Evolutionary conservation across 2,888 invertebrate species (phyloP), one percentile per base, ranked within the genome.

Genomic region (Bugula neritina): DNA sequence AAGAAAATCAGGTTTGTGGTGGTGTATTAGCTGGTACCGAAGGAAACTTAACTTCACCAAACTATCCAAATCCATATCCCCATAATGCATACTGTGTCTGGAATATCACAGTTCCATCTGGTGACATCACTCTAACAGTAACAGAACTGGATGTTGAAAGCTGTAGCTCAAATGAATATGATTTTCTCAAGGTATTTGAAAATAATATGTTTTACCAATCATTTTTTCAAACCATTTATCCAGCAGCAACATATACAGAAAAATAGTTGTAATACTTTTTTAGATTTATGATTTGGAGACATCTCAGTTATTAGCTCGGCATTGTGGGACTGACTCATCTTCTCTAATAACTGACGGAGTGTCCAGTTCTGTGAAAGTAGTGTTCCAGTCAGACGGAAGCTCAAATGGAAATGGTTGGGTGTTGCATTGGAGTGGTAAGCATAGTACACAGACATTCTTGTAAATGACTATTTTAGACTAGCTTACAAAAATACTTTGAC

Each of bases 161-260:
- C 31, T 69, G 72, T 0, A 69, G 72, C 0, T 85, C 86, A 73
- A 90, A 91, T 76, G 90, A 91, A 78, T 88, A 86, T 78, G 94
- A 94, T 83, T 90, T 88, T 78, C 87, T 95, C 0, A 87, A 89
- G 87, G 87, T 96, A 43, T 5, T n/a, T n/a, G n/a, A n/a, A n/a
- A n/a, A n/a, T n/a, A n/a, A n/a, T n/a, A n/a, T n/a, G n/a, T n/a
- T n/a, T n/a, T n/a, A n/a, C n/a, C n/a, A n/a, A n/a, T n/a, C n/a
- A n/a, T n/a, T n/a, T n/a, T n/a, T n/a, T n/a, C n/a, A n/a, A n/a
- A n/a, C n/a, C n/a, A n/a, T n/a, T n/a, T n/a, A n/a, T n/a, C n/a
- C n/a, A n/a, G n/a, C n/a, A n/a, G n/a, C n/a, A n/a, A n/a, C n/a
- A n/a, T n/a, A n/a, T n/a, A n/a, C n/a, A n/a, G n/a, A n/a, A n/a